Evolutionary conservation across 1,140 invertebrate species (phyloP).

Genomic region (Leptonema lineaticorne): DNA sequence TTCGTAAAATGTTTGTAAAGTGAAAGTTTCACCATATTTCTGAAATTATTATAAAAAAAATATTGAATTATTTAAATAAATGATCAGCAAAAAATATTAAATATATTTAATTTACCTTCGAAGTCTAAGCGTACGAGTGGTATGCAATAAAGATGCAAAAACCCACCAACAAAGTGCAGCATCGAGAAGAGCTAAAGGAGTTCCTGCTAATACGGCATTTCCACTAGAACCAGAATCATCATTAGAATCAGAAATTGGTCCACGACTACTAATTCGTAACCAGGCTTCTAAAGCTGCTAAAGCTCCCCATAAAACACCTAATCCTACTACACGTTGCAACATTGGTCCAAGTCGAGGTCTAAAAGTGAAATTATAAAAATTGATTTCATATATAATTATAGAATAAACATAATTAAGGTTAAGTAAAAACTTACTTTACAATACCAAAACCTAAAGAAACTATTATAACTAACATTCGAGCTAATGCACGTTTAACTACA

Average conservation of each 20-base stretch:
- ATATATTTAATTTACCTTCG: conserved; percentile 56
- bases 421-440: conserved; percentile 73
- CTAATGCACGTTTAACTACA: conserved; percentile 79
- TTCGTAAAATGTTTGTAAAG: conserved; percentile 93
- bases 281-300: conserved; percentile 82
- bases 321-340: conserved; percentile 80
- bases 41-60: conserved; percentile 47
- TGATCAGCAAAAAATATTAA: background rate
- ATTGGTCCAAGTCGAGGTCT: conserved; percentile 84
- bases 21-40: conserved; percentile 85
- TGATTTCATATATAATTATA: background rate
- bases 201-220: conserved; percentile 69
- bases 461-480: conserved; percentile 90
- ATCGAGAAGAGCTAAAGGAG: conserved; percentile 72
- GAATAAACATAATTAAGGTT: background rate
- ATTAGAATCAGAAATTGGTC: background rate
- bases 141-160: conserved; percentile 85
- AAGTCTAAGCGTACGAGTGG: conserved; percentile 82
- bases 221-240: conserved; percentile 64
- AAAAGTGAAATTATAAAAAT: conserved; percentile 38
- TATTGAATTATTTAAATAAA: background rate
- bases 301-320: conserved; percentile 79
- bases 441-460: conserved; percentile 94
- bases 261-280: conserved; percentile 66
- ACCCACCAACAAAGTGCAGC: conserved; percentile 81